Conservation (phyloP, 2,797 vertebrate genomes). For the Halcyon chelicuti region DNA sequence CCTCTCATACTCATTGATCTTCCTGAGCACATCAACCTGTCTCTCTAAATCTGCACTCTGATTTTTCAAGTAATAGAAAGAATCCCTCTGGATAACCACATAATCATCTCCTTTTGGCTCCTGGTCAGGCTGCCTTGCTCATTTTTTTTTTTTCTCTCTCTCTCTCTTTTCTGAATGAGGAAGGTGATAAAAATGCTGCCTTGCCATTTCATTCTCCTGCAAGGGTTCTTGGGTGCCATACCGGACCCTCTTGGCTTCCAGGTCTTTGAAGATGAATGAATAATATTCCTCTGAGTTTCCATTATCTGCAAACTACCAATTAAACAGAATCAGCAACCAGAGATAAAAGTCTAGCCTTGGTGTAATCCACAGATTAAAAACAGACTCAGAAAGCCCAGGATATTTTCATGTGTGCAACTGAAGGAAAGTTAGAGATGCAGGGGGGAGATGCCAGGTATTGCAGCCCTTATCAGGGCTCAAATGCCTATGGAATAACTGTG, state of each 20-base stretch:
- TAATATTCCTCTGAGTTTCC: conserved; percentile 15
- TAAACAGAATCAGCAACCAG: neutral
- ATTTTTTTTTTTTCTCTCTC: no score
- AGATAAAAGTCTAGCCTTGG: conserved; percentile 10
- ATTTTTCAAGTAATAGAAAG: conserved; percentile 71
- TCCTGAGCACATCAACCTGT: conserved; percentile 64
- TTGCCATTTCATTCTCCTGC: conserved; percentile 24
- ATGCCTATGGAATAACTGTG: neutral
- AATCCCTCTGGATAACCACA: conserved; percentile 69
- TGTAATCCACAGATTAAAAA: neutral
- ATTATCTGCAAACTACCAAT: conserved; percentile 28
- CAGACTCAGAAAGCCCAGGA: neutral
- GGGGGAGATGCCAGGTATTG: neutral
- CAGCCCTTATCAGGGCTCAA: neutral
- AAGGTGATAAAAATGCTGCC: neutral
- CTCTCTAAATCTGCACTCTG: conserved; percentile 66
- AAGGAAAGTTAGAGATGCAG: neutral
- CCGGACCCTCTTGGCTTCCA: neutral
- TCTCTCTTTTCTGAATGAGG: conserved; percentile 33
- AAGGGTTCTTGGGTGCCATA: conserved; percentile 21
- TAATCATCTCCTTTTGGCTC: conserved; percentile 65
- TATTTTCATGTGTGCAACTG: neutral
- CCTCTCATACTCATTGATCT: conserved; percentile 62
- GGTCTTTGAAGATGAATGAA: conserved; percentile 41
- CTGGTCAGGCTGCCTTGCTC: conserved; percentile 20